These are phyloP conservation scores for Pelosia muscerda DNA, from an alignment of 2,888 invertebrate species.

Conservation along the genomic window DNA sequence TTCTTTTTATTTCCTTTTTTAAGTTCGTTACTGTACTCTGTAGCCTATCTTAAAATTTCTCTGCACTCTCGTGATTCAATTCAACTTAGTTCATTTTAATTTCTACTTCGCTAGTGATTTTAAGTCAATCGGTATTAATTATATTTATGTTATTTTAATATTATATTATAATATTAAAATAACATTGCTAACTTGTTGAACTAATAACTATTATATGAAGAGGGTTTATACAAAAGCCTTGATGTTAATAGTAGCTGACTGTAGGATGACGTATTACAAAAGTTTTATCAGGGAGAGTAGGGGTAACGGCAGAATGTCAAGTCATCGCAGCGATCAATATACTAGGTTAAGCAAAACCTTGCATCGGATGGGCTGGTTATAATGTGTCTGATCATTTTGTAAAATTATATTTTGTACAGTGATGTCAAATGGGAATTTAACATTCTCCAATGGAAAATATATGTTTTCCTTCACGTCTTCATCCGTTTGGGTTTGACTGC, in stretches of 20 bases:
- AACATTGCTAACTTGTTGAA: constrained; percentile 4
- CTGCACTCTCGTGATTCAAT: background rate
- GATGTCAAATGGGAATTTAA: background rate
- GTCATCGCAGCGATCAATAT: constrained; percentile 52
- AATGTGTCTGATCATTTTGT: constrained; percentile 11
- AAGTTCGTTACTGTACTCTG: background rate
- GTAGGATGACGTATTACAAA: constrained; percentile 25
- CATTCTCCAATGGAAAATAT: background rate
- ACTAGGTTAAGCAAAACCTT: constrained; percentile 37
- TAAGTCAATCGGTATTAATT: no score
- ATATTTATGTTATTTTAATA: no score
- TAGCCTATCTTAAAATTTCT: background rate
- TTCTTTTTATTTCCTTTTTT: no score
- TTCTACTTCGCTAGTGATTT: background rate
- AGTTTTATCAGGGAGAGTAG: constrained; percentile 23
- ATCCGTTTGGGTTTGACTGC: background rate
- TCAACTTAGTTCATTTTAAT: background rate
- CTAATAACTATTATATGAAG: constrained; percentile 1
- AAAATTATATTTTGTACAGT: background rate
- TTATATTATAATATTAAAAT: no score
- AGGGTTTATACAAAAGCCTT: background rate
- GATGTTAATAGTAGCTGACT: constrained; percentile 8
- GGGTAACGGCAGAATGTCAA: constrained; percentile 29
- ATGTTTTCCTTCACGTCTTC: background rate
- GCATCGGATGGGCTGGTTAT: constrained; percentile 29